These are phyloP conservation scores for Bombyx mandarina DNA, from an alignment of 1,140 invertebrate species.

Conservation along the genomic window DNA sequence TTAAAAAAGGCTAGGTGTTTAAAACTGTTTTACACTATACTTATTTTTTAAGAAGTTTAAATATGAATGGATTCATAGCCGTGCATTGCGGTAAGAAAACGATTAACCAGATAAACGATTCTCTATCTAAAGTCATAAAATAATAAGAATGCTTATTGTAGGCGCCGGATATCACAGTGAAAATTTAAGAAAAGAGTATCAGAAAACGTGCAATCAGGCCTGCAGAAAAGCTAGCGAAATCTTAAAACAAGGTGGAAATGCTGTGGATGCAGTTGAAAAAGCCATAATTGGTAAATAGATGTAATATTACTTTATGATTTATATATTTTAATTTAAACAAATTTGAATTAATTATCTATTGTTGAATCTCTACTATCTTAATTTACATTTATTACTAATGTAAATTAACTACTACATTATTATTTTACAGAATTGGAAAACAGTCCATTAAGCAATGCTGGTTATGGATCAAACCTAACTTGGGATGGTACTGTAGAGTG, in stretches of 20 bases:
- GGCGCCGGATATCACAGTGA: slow-evolving; percentile 68
- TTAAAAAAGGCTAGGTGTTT: too few species aligned
- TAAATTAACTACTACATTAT: background rate
- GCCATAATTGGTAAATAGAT: slow-evolving; percentile 75
- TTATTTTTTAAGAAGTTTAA: background rate
- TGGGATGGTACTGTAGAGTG: slow-evolving; percentile 89
- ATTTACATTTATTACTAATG: too few species aligned
- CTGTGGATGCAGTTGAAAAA: slow-evolving; percentile 84
- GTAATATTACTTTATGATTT: background rate
- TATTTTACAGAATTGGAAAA: slow-evolving; percentile 80
- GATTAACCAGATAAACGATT: slow-evolving; percentile 2
- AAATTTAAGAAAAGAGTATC: slow-evolving; percentile 61
- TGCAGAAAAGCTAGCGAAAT: slow-evolving; percentile 80
- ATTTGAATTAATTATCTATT: too few species aligned
- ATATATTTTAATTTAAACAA: background rate
- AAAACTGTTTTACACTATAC: too few species aligned
- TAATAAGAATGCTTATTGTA: slow-evolving; percentile 17
- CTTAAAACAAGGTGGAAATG: slow-evolving; percentile 76
- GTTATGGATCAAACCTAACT: slow-evolving; percentile 92
- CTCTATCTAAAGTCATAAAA: background rate
- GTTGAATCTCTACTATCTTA: too few species aligned
- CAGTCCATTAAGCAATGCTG: slow-evolving; percentile 91
- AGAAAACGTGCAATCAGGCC: slow-evolving; percentile 71
- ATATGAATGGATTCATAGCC: slow-evolving; percentile 65
- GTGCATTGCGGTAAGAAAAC: slow-evolving; percentile 58